Conservation (phyloP, 2,888 invertebrate genomes). For the Allolobophora icterica region DNA sequence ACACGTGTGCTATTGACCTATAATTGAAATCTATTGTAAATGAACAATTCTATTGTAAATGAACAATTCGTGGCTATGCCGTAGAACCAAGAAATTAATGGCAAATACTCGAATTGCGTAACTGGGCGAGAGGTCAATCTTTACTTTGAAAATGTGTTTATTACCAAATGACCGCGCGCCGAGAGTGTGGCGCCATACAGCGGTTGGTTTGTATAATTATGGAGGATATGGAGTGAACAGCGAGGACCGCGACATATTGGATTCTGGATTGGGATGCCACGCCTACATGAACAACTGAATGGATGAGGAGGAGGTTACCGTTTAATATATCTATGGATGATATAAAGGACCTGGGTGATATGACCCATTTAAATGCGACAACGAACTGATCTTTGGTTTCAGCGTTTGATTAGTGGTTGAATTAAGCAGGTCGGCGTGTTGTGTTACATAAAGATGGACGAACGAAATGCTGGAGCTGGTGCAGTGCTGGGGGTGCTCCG, state of each 20-base stretch:
- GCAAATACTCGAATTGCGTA: neutral
- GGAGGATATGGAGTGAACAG: neutral
- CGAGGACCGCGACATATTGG: neutral
- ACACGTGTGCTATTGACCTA: neutral
- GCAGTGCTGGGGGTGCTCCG: neutral
- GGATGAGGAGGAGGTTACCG: no score
- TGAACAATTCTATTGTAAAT: neutral
- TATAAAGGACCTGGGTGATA: no score
- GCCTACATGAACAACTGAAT: no score
- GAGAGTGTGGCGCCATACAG: neutral
- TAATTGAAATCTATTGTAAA: neutral
- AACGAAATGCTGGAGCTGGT: neutral
- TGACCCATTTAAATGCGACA: neutral
- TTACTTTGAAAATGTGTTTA: neutral
- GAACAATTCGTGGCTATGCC: neutral
- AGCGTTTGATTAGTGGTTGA: neutral
- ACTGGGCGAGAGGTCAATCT: neutral
- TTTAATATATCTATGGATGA: neutral
- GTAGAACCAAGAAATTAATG: neutral
- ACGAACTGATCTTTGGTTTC: neutral
- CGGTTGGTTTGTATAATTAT: neutral
- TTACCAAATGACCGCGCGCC: neutral
- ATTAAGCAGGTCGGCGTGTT: neutral
- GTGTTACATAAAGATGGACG: neutral
- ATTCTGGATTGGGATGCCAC: neutral